Evolutionary conservation across 2,797 vertebrate species (phyloP), one percentile per base, ranked within the genome.

Genomic region (Sebastes taczanowskii): DNA sequence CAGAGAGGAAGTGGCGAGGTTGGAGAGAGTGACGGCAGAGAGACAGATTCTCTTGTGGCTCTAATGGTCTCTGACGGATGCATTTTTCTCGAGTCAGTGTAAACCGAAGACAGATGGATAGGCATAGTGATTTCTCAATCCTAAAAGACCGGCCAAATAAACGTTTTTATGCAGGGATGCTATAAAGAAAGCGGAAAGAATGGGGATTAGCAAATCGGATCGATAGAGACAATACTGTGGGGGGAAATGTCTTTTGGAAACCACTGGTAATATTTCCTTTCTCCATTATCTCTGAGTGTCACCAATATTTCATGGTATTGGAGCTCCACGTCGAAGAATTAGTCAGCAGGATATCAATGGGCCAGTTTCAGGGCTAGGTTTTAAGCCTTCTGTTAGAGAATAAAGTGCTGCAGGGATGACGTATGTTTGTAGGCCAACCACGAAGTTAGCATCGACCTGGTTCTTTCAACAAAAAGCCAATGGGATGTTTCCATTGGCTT

Each of bases 141-240:
- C 56, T 46, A 34, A 59, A 73, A 65, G 2, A 27, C 11, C 23
- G 27, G 11, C 7, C 11, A 55, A 59, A 80, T 53, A 20, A 53
- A 58, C 46, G 23, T 59, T 60, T 73, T 49, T 7, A 16, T 62
- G 32, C 22, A 25, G 32, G 32, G 80, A 74, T 66, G 14, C 6
- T 27, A 13, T 11, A 70, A 35, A 23, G 67, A 78, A 70, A 66
- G 34, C 49, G 38, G 60, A 61, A 27, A 59, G 35, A 7, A 73
- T 22, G 62, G 8, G 53, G 38, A 81, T 84, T 71, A 86, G 66
- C 52, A 67, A 67, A 74, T 71, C 10, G 2, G 74, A 85, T 68
- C 79, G 3, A 86, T 84, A n/a, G 22, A 56, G 38, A 69, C 23
- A 69, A 78, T 13, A 30, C 4, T 42, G 46, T 16, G 8, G 67